Base-by-base conservation (phyloP, 2,888 invertebrate species). In the Priocnemis perturbator region DNA sequence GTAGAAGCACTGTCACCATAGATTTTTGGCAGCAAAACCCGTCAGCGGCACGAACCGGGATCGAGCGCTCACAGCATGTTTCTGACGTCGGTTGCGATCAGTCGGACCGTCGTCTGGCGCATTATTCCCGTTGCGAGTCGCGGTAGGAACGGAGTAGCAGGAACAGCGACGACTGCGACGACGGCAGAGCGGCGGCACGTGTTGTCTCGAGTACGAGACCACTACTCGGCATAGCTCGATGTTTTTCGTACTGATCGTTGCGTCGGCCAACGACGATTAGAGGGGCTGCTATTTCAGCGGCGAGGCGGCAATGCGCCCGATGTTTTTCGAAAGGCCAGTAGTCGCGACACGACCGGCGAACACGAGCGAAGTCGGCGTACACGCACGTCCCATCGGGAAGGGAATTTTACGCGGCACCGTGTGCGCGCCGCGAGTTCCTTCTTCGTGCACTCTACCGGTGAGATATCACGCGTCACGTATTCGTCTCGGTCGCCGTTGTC, bases 291-390 rank as follows among this genome's bases (percentile, higher is more conserved):
- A 82, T 83, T 83, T 83, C 78, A 81, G 74, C 80, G 75, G 67
- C 67, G 80, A 79, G 76, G 62, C 74, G 71, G 65, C 69, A 67
- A 65, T 50, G 69, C 56, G 75, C 60, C 59, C 81, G 65, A 88
- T 82, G 86, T 88, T 87, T 86, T 88, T 79, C 74, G 82, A 70
- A 74, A 61, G 82, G 84, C 64, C 83, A 86, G 81, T 79, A 81
- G 81, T 60, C 50, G 60, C 72, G 71, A 75, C 69, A 78, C 79
- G 78, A 83, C 83, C 86, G 86, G 85, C 81, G 79, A 83, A 81
- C 76, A 81, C 78, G 77, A 83, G 78, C 81, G 81, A 79, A 74
- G 77, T 78, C 76, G 80, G 76, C 73, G 80, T 76, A 81, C 81
- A 81, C 78, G 80, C 83, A 83, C 85, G 83, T 86, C 82, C 82